phyloP scores from a whole-genome alignment of 2,113 vertebrate genomes.

The Colossoma macropomum region DNA sequence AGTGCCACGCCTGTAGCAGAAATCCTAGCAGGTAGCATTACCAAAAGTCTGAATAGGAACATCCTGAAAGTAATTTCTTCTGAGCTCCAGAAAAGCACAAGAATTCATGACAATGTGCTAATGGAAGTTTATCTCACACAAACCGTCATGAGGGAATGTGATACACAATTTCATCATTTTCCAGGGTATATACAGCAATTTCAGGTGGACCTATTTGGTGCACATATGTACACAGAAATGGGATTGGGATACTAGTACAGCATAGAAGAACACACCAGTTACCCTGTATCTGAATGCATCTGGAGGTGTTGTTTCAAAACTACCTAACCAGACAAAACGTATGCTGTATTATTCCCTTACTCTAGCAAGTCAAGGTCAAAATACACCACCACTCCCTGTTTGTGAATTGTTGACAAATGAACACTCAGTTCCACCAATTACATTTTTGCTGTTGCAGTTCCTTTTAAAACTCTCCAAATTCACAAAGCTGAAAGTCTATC shows the following conservation, averaged over 20 bases:
- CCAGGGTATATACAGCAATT: constrained; percentile 33
- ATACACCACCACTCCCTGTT: neutral
- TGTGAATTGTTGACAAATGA: neutral
- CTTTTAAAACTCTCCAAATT: neutral
- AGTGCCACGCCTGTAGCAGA: neutral
- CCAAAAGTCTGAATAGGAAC: constrained; percentile 5
- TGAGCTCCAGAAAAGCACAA: neutral
- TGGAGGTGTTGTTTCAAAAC: constrained; percentile 19
- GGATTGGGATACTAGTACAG: constrained; percentile 10
- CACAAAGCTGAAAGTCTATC: neutral
- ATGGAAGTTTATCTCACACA: constrained; percentile 31
- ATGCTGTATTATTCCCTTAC: constrained; percentile 36
- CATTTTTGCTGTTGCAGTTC: neutral
- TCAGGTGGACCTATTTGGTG: constrained; percentile 22
- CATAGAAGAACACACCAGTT: constrained; percentile 13
- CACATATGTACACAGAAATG: constrained; percentile 6
- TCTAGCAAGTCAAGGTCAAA: neutral
- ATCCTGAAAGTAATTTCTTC: constrained; percentile 11
- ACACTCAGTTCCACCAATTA: neutral
- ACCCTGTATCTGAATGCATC: constrained; percentile 31
- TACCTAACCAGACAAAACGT: constrained; percentile 23
- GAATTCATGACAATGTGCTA: neutral
- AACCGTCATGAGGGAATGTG: constrained; percentile 12
- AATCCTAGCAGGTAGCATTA: constrained; percentile 21
- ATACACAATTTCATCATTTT: neutral